Evolutionary conservation across 2,797 vertebrate genomes (phyloP), one percentile per base, ranked within the genome.

Genomic region (Channa striata): DNA sequence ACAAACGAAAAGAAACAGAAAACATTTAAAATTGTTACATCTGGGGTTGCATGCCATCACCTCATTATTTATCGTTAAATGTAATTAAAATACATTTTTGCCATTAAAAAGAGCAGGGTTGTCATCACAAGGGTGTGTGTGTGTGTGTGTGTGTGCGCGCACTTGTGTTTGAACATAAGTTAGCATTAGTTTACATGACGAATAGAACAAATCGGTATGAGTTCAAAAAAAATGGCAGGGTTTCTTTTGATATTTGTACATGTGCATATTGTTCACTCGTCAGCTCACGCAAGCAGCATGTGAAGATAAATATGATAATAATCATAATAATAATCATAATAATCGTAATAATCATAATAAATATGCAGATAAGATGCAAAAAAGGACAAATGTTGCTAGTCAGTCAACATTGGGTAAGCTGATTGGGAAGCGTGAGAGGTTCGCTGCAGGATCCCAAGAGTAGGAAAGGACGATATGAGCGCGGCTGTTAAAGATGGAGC

Each of bases 41-140:
- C 84, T 91, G 90, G 92, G 92, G 91, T 94, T 92, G 93, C 94
- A 95, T 95, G 94, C 94, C 91, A 90, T 93, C 91, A 92, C 89
- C 91, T 92, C 91, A 91, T 91, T 92, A 93, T 87, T 93, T 91
- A 92, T 92, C 89, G 89, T 92, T 94, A 89, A 90, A 94, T 92
- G 91, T 91, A 93, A 94, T 93, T 92, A 93, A 94, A 94, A 93
- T 93, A 94, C 92, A 91, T 94, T 92, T 92, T 92, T 90, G 83
- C 82, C 74, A 90, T 88, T 90, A 92, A 91, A 93, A 93, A 92
- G 90, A 94, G 91, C 85, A 93, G 90, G 91, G 90, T 93, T 93
- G 91, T 93, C 90, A 89, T 90, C 89, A 93, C 91, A 94, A 91
- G 89, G 88, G 85, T 89, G 85, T 78, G 76, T 89, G 30, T 84